Evolutionary conservation across 2,888 invertebrate species (phyloP).

Genomic region (Acronicta alni): DNA sequence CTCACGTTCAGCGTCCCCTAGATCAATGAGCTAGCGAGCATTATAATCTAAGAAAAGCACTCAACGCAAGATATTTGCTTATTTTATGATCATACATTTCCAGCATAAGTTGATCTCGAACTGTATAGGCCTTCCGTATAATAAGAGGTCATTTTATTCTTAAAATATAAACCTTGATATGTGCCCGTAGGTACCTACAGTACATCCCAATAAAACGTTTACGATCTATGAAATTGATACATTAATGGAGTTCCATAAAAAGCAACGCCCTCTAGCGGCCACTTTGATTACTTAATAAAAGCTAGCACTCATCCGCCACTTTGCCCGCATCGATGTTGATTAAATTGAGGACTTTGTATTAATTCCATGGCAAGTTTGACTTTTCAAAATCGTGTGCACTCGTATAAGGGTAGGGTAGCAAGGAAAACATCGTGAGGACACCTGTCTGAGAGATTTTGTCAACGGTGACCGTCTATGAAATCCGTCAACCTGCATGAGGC

Average conservation of each 20-base stretch:
- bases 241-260: conserved; percentile 58
- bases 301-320: not conserved
- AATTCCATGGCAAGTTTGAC: not conserved
- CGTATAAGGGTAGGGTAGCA: too few species aligned
- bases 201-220: conserved; percentile 63
- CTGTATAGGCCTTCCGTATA: too few species aligned
- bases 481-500: too few species aligned
- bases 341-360: not conserved
- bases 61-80: conserved; percentile 41
- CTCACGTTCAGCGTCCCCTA: not conserved
- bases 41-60: conserved; percentile 24
- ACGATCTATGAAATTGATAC: conserved; percentile 66
- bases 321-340: conserved; percentile 7
- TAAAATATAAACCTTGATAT: too few species aligned
- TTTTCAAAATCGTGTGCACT: not conserved
- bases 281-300: conserved; percentile 26
- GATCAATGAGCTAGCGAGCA: not conserved
- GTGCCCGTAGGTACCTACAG: too few species aligned
- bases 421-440: too few species aligned
- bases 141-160: too few species aligned
- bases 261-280: conserved; percentile 9
- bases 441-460: too few species aligned
- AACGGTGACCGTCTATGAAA: too few species aligned
- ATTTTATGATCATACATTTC: conserved; percentile 38
- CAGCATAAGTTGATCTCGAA: too few species aligned